phyloP scores from a whole-genome alignment of 2,797 vertebrate species.

The Cuniculus paca region DNA sequence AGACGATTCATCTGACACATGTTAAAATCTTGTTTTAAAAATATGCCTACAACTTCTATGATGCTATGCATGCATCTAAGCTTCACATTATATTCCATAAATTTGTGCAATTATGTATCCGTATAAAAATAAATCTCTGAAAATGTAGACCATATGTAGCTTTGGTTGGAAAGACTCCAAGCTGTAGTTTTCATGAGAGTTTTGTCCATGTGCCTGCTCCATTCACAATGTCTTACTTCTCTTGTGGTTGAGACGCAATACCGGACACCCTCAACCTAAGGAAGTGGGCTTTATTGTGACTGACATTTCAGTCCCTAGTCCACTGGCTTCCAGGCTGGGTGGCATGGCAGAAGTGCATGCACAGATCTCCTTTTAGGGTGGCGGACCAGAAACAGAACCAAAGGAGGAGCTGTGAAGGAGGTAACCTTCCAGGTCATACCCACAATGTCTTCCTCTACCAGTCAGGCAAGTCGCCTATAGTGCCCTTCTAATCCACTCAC shows the following conservation, averaged over 20 bases:
- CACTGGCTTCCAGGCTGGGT: background rate
- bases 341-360: background rate
- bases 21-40: constrained; percentile 26
- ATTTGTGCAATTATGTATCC: background rate
- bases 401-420: background rate
- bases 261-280: background rate
- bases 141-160: background rate
- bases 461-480: background rate
- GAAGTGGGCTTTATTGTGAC: background rate
- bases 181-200: background rate
- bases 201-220: background rate
- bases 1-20: background rate
- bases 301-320: background rate
- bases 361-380: background rate
- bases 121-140: background rate
- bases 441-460: background rate
- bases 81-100: background rate
- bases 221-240: background rate
- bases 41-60: background rate
- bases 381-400: background rate
- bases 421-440: background rate
- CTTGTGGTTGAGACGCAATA: background rate
- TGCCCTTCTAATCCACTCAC: background rate
- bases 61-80: background rate
- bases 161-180: background rate